phyloP scores from a whole-genome alignment of 2,888 invertebrate genomes.

The Caenorhabditis sp. region DNA sequence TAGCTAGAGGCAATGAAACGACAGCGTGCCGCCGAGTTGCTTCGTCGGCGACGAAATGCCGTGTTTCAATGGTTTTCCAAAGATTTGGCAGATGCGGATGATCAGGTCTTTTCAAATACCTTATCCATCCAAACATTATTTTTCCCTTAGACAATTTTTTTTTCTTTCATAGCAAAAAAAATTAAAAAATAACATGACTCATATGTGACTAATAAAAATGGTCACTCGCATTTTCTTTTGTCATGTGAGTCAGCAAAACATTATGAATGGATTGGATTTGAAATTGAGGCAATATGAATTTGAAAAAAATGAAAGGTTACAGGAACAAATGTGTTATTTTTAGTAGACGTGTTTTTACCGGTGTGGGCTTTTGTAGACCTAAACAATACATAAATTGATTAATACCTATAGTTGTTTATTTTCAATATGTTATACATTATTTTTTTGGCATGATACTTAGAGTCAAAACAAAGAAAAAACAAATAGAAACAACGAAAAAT shows the following conservation, averaged over 20 bases:
- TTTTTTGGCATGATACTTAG: not conserved
- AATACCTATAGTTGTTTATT: not conserved
- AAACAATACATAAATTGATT: not conserved
- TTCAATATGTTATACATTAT: not conserved
- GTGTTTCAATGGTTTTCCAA: constrained; percentile 49
- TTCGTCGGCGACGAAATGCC: constrained; percentile 60
- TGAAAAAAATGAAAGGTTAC: not conserved
- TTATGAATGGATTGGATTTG: not conserved
- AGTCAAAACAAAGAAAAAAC: not conserved
- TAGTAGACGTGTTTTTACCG: not conserved
- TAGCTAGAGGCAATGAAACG: constrained; percentile 66
- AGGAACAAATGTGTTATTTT: not conserved
- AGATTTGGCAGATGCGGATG: constrained; percentile 34
- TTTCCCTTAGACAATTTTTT: constrained; percentile 8
- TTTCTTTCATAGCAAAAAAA: constrained; percentile 9
- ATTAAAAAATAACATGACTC: not conserved
- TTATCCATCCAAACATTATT: not conserved
- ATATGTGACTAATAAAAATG: no score
- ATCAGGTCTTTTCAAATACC: constrained; percentile 33
- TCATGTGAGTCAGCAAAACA: not conserved
- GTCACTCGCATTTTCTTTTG: no score
- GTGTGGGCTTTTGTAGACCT: not conserved
- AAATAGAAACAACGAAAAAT: not conserved
- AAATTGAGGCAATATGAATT: no score
- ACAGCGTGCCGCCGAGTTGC: constrained; percentile 62